Evolutionary conservation across 2,888 invertebrate genomes (phyloP).

Genomic region (Oeneis ivallda): DNA sequence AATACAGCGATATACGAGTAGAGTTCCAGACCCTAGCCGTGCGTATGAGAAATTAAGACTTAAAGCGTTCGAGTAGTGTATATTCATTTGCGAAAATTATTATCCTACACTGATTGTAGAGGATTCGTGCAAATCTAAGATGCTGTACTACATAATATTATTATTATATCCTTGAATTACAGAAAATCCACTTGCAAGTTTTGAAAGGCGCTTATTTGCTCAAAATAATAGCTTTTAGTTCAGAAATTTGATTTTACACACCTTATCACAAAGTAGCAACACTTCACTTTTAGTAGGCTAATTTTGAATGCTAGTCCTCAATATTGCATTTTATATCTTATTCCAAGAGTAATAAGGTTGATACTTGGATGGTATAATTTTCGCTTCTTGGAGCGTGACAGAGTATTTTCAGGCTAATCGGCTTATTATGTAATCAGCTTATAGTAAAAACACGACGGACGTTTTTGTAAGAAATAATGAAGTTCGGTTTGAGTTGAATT

Average conservation of each 20-base stretch:
- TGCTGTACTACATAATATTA: no score
- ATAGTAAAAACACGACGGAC: conserved; percentile 33
- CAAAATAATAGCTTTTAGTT: background rate
- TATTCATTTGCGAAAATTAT: no score
- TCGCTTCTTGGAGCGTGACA: conserved; percentile 22
- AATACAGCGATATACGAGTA: no score
- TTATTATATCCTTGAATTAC: background rate
- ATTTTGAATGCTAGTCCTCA: background rate
- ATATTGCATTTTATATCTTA: background rate
- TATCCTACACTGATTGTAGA: no score
- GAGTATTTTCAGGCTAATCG: conserved; percentile 32
- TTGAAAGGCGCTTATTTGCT: background rate
- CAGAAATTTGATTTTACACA: conserved; percentile 7
- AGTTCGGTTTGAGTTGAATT: conserved; percentile 22
- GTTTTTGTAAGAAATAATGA: conserved; percentile 32
- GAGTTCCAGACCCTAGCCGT: no score
- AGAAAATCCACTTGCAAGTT: background rate
- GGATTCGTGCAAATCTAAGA: no score
- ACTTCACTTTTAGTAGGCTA: conserved; percentile 16
- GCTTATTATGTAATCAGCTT: conserved; percentile 36
- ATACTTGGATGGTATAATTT: background rate
- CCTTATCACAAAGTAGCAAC: conserved; percentile 18
- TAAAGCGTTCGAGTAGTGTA: no score
- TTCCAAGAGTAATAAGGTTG: background rate
- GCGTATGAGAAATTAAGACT: no score